Evolutionary conservation across 2,113 vertebrate genomes (phyloP).

Genomic region (Coracopsis vasa): DNA sequence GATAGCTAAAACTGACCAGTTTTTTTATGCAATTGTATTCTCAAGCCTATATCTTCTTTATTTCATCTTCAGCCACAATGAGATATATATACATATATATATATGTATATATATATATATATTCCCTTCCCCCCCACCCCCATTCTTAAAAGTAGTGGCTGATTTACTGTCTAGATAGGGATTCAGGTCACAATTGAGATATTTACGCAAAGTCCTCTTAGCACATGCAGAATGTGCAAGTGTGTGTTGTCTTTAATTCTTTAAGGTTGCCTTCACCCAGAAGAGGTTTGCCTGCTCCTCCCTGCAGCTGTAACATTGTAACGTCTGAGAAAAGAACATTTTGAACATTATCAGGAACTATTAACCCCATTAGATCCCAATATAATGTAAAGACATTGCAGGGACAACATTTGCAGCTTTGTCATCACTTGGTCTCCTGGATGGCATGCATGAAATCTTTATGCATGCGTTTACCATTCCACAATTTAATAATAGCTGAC

Average conservation of each 20-base stretch:
- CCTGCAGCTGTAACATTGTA: background rate
- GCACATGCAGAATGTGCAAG: background rate
- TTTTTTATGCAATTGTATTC: background rate
- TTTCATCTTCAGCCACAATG: background rate
- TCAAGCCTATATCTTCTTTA: background rate
- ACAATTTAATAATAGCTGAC: background rate
- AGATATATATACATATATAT: too few species aligned
- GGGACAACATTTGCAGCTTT: background rate
- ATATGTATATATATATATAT: background rate
- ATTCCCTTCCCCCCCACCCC: background rate
- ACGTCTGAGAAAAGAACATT: background rate
- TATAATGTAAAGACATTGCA: background rate
- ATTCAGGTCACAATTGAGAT: background rate
- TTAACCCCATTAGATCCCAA: background rate
- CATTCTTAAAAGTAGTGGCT: background rate
- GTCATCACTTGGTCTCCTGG: background rate
- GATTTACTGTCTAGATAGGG: background rate
- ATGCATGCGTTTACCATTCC: background rate
- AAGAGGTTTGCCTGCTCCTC: background rate
- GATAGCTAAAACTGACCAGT: background rate
- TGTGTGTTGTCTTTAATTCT: background rate
- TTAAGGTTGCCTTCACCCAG: background rate
- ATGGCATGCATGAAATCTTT: background rate
- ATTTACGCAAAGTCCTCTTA: background rate
- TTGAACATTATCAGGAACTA: background rate